These are phyloP conservation scores for Apis dorsata DNA, from an alignment of 1,140 invertebrate genomes.

Conservation along the genomic window DNA sequence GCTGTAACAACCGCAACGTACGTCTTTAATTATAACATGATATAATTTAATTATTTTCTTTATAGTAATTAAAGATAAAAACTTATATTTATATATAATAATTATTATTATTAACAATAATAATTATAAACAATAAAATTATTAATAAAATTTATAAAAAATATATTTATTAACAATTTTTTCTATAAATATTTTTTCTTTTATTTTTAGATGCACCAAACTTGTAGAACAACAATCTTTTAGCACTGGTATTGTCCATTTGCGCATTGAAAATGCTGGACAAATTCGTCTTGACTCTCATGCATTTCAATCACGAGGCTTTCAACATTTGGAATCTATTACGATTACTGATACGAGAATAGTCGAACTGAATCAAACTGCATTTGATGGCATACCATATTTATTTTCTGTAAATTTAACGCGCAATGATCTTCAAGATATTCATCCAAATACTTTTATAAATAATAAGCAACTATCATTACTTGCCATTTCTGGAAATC, in stretches of 20 bases:
- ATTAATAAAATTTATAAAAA: background rate
- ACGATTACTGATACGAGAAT: slow-evolving; percentile 75
- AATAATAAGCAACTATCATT: slow-evolving; percentile 83
- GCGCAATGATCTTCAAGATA: slow-evolving; percentile 82
- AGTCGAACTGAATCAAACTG: slow-evolving; percentile 77
- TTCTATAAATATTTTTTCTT: background rate
- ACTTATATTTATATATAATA: background rate
- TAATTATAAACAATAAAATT: too few species aligned
- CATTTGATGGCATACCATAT: slow-evolving; percentile 84
- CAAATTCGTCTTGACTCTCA: slow-evolving; percentile 71
- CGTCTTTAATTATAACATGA: slow-evolving; percentile 48
- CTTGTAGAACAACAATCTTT: slow-evolving; percentile 73
- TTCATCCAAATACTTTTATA: slow-evolving; percentile 85
- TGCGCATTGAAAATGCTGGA: slow-evolving; percentile 71
- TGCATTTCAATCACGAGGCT: slow-evolving; percentile 68
- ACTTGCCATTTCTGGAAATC: slow-evolving; percentile 85
- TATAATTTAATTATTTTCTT: slow-evolving; percentile 25
- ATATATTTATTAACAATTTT: background rate
- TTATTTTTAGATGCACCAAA: slow-evolving; percentile 70
- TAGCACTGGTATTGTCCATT: slow-evolving; percentile 68
- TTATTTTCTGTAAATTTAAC: slow-evolving; percentile 85
- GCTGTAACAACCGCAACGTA: slow-evolving; percentile 78
- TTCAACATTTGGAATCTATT: slow-evolving; percentile 76
- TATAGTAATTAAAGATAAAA: slow-evolving; percentile 16
- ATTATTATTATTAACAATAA: too few species aligned